Conservation (phyloP, 2,797 vertebrate genomes). For the Notolepis coatsorum region DNA sequence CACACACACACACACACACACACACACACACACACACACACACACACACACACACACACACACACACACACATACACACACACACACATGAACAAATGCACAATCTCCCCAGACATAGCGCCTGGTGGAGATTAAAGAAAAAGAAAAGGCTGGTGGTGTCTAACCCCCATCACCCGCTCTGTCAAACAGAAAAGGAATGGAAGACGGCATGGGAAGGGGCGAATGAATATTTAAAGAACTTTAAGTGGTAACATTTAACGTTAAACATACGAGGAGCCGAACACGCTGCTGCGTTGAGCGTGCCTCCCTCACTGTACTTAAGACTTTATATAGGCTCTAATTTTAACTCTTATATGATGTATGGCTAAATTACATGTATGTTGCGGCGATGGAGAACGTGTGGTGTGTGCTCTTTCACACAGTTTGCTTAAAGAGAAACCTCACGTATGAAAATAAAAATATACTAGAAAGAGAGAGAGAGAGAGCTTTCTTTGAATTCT, state of each 20-base stretch:
- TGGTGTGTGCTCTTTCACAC: slow-evolving; percentile 38
- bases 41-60: too few relatives aligned
- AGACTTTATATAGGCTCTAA: slow-evolving; percentile 46
- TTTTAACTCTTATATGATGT: slow-evolving; percentile 50
- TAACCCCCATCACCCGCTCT: too few relatives aligned
- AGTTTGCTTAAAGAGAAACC: slow-evolving; percentile 9
- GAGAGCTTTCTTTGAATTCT: slow-evolving; percentile 74
- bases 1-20: too few relatives aligned
- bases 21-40: too few relatives aligned
- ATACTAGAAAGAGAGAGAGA: slow-evolving; percentile 64
- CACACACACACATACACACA: too few relatives aligned
- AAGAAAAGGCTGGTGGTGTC: too few relatives aligned
- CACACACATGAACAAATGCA: too few relatives aligned
- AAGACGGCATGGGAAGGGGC: slow-evolving; percentile 18
- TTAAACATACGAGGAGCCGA: slow-evolving; percentile 56
- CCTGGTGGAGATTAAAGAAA: too few relatives aligned
- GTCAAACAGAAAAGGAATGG: slow-evolving; percentile 16
- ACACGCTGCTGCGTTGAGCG: slow-evolving; percentile 22
- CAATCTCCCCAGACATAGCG: too few relatives aligned
- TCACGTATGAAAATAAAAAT: slow-evolving; percentile 15
- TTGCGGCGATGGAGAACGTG: slow-evolving; percentile 22
- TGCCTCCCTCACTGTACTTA: slow-evolving; percentile 31
- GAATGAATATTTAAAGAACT: slow-evolving; percentile 73
- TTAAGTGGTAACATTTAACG: slow-evolving; percentile 68
- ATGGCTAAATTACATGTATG: slow-evolving; percentile 44